Evolutionary conservation across 2,113 vertebrate species (phyloP), one percentile per base, ranked within the genome.

Genomic region (Pardalotus punctatus): DNA sequence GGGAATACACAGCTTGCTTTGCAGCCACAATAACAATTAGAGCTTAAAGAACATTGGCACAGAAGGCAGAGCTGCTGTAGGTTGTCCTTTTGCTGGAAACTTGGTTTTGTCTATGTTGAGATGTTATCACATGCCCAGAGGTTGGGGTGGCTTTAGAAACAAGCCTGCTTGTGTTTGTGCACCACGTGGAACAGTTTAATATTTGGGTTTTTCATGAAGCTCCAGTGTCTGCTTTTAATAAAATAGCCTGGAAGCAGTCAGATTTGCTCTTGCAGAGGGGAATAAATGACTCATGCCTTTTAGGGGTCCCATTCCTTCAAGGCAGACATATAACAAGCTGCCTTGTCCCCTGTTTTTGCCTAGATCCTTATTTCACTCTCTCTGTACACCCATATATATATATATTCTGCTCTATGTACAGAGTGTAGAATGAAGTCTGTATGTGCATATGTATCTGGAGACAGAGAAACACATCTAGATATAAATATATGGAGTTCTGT

Each of bases 331-430:
- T 4, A 51, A 43, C 45, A 83, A 94, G 19, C 12, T 91, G 64
- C 19, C 91, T 51, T 81, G 40, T 50, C 84, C 35, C 22, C 33
- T 60, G 9, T 51, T 83, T 81, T 61, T n/a, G 40, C 54, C 45
- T 31, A 9, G 21, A 57, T 29, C 50, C 71, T 82, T 27, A n/a
- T 93, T 79, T 38, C 33, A 28, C 21, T 62, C 12, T 51, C 40
- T 50, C 0, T 65, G 0, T 48, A 18, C 7, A 24, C 3, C 12
- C 0, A 2, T 21, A 35, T 20, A 35, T 21, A 8, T 23, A 9
- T 48, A 9, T 35, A n/a, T 56, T 35, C 51, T 17, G 10, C 15
- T 8, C 9, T 83, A 11, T 31, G 12, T 22, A 35, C 9, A 47
- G 47, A 56, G 15, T 16, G 18, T 27, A 61, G 43, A 78, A 58